Conservation (phyloP, 2,113 vertebrate species). For the Pollimyrus isidori region DNA sequence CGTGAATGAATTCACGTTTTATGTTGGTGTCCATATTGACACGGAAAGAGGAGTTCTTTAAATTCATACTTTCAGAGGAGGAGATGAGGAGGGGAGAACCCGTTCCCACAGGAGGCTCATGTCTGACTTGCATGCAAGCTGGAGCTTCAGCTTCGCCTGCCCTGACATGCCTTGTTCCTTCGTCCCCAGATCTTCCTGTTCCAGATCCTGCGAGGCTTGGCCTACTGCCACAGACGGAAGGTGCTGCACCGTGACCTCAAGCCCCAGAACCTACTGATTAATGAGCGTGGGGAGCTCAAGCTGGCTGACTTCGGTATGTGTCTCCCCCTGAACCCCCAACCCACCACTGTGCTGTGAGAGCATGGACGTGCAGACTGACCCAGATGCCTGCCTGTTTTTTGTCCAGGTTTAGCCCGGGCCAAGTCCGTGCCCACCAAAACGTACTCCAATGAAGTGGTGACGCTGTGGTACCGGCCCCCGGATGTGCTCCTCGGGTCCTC, state of each 20-base stretch:
- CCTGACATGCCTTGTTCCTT: background rate
- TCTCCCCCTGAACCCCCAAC: background rate
- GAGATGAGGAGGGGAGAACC: background rate
- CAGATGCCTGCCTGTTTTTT: conserved; percentile 16
- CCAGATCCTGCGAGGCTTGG: conserved; percentile 93
- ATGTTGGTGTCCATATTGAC: background rate
- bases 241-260: conserved; percentile 95
- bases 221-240: conserved; percentile 93
- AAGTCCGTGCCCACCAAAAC: conserved; percentile 97
- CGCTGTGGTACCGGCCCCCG: conserved; percentile 92
- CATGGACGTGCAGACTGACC: background rate
- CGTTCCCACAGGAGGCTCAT: background rate
- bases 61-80: background rate
- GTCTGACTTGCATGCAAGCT: background rate
- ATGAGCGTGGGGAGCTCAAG: conserved; percentile 92
- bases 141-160: background rate
- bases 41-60: background rate
- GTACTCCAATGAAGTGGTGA: conserved; percentile 95
- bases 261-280: conserved; percentile 96
- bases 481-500: conserved; percentile 93
- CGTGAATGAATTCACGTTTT: background rate
- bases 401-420: conserved; percentile 81
- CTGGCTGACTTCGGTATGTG: conserved; percentile 90
- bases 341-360: background rate
- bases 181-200: conserved; percentile 85